Conservation (phyloP, 2,113 vertebrate species). For the Xiphophorus maculatus region DNA sequence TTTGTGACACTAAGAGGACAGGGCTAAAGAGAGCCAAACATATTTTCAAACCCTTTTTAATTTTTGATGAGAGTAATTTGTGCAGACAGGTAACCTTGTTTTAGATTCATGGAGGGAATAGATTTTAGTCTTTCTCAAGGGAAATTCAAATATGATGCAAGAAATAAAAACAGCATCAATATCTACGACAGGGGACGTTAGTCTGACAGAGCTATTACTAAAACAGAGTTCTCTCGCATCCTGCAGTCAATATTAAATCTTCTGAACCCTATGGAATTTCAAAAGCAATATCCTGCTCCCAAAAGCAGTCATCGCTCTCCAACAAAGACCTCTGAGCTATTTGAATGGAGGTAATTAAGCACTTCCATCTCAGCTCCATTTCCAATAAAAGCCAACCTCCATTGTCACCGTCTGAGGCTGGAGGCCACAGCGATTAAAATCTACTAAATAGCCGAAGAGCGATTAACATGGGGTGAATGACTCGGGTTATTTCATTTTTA, state of each 20-base stretch:
- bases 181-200: constrained; percentile 33
- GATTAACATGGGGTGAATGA: constrained; percentile 62
- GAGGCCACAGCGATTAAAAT: constrained; percentile 66
- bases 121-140: constrained; percentile 17
- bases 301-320: constrained; percentile 64
- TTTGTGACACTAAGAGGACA: background rate
- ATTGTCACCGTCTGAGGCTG: constrained; percentile 56
- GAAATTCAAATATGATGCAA: constrained; percentile 32
- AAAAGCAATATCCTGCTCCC: constrained; percentile 71
- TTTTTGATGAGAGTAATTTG: constrained; percentile 17
- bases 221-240: constrained; percentile 46
- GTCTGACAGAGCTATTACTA: constrained; percentile 61
- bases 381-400: constrained; percentile 60
- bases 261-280: constrained; percentile 63
- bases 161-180: constrained; percentile 51
- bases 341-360: constrained; percentile 72
- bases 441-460: constrained; percentile 54
- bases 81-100: constrained; percentile 15
- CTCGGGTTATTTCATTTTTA: constrained; percentile 61
- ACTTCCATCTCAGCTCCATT: constrained; percentile 70
- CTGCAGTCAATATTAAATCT: constrained; percentile 66
- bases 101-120: background rate
- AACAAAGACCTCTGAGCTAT: constrained; percentile 67
- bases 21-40: background rate
- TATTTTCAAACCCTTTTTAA: constrained; percentile 10